Conservation (phyloP, 1,140 invertebrate genomes). For the Pectinophora gossypiella region DNA sequence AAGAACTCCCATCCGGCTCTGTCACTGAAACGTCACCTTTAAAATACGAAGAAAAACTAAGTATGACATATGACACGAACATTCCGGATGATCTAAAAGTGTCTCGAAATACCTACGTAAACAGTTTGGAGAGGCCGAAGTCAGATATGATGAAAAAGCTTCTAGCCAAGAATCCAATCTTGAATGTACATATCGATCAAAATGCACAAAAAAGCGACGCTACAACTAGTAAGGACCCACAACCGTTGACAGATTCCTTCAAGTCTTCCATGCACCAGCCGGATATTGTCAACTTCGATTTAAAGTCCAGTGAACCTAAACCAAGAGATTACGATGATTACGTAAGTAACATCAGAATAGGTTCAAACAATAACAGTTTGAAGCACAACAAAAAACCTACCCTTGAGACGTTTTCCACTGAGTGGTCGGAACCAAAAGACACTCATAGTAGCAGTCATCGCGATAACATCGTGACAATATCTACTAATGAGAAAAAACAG, state of each 20-base stretch:
- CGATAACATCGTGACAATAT: slow-evolving; percentile 64
- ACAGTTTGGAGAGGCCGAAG: slow-evolving; percentile 74
- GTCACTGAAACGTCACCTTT: slow-evolving; percentile 31
- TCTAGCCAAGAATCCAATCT: slow-evolving; percentile 69
- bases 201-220: slow-evolving; percentile 41
- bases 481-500: slow-evolving; percentile 47
- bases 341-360: slow-evolving; percentile 69
- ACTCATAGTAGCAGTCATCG: slow-evolving; percentile 22
- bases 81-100: slow-evolving; percentile 78
- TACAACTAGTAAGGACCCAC: slow-evolving; percentile 43
- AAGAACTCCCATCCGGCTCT: slow-evolving; percentile 28
- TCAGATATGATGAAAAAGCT: slow-evolving; percentile 76
- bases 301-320: slow-evolving; percentile 51
- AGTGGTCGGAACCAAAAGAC: slow-evolving; percentile 50
- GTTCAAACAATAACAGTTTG: slow-evolving; percentile 64
- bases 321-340: slow-evolving; percentile 59
- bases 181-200: slow-evolving; percentile 68
- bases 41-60: slow-evolving; percentile 66
- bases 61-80: slow-evolving; percentile 74
- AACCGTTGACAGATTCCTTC: slow-evolving; percentile 55
- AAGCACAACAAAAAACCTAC: slow-evolving; percentile 45
- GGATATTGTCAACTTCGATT: slow-evolving; percentile 69
- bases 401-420: slow-evolving; percentile 33
- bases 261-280: slow-evolving; percentile 71
- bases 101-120: slow-evolving; percentile 74